A percentile compares a stretch with the other conserved stretches of the same genome.
These are phyloP conservation scores for Parthenolecanium corni DNA, from an alignment of 2,888 invertebrate genomes.

Conservation along the genomic window DNA sequence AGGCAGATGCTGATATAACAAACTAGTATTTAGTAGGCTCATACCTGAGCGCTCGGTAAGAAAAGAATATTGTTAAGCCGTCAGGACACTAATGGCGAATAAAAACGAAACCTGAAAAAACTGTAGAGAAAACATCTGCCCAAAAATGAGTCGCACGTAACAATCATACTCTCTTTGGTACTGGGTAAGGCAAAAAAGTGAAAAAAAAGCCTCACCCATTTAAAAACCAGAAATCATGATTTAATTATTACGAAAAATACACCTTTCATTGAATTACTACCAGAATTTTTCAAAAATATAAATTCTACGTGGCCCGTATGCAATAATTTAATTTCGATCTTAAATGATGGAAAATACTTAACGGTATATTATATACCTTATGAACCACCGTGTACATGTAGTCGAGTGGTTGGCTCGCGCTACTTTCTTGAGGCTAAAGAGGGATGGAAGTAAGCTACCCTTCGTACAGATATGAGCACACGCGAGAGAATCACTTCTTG, in stretches of 20 bases:
- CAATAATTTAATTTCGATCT: neutral
- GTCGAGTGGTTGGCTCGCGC: neutral
- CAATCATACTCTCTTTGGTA: neutral
- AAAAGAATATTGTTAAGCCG: conserved; percentile 11
- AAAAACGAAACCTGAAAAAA: conserved; percentile 5
- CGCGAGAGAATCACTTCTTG: neutral
- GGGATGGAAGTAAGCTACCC: neutral
- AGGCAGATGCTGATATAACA: conserved; percentile 8
- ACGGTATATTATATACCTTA: neutral
- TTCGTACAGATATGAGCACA: neutral
- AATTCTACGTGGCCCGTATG: neutral
- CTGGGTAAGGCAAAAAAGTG: neutral
- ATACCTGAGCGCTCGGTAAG: conserved; percentile 8
- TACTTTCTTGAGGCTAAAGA: neutral
- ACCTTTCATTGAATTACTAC: neutral
- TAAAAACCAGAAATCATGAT: neutral
- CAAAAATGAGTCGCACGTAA: neutral
- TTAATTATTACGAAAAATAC: neutral
- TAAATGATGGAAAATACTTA: neutral
- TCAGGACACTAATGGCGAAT: neutral
- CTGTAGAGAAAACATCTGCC: conserved; percentile 14
- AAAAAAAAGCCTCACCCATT: neutral
- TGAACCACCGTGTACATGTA: neutral
- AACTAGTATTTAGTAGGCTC: conserved; percentile 10
- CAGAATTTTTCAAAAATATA: neutral